These are phyloP conservation scores for Plagodis pulveraria DNA, from an alignment of 2,888 invertebrate species.

Conservation along the genomic window DNA sequence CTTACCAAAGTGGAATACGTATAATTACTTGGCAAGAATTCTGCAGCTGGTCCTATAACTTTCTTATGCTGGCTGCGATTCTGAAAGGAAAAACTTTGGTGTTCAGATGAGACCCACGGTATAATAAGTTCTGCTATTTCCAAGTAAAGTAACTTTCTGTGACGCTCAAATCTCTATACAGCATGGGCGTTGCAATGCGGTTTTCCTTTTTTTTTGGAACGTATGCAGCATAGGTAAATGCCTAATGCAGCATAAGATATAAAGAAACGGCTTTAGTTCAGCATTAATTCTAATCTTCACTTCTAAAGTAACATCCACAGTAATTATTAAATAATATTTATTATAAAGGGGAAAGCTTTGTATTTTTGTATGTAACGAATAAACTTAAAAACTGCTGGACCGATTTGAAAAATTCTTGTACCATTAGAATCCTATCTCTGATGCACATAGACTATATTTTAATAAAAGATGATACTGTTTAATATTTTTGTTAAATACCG, in stretches of 20 bases:
- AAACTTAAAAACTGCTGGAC: no score
- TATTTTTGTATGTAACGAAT: no score
- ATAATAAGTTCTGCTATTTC: constrained; percentile 61
- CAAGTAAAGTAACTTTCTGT: constrained; percentile 40
- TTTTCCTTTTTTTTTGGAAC: neutral
- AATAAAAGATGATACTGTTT: no score
- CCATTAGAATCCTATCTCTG: no score
- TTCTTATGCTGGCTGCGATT: constrained; percentile 60
- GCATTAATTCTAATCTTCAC: no score
- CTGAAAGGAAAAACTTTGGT: constrained; percentile 64
- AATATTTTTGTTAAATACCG: no score
- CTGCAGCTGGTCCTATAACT: constrained; percentile 64
- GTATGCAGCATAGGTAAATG: neutral
- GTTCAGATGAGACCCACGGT: constrained; percentile 57
- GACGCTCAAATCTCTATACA: constrained; percentile 38
- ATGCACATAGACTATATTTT: no score
- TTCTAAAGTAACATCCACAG: no score
- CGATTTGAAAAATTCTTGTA: no score
- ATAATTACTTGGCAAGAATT: constrained; percentile 76
- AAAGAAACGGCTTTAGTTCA: no score
- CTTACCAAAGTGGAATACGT: constrained; percentile 57
- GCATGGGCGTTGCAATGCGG: neutral
- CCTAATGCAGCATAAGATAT: neutral
- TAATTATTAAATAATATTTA: no score
- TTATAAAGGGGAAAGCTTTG: no score